Evolutionary conservation across 2,797 vertebrate species (phyloP).

Genomic region (Acomys russatus): DNA sequence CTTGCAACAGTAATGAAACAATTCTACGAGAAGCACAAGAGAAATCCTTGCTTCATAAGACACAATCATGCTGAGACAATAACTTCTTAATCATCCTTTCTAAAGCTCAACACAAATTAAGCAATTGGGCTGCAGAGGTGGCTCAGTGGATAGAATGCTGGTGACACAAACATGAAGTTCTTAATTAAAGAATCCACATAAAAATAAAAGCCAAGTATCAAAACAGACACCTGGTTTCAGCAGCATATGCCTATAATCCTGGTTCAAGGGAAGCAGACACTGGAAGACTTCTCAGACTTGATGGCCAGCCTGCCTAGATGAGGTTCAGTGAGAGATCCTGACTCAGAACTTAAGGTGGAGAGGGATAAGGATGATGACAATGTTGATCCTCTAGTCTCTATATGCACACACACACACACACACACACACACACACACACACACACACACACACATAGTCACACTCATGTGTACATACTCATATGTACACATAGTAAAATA

Average conservation of each 20-base stretch:
- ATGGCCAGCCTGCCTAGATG: background rate
- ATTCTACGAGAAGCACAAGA: background rate
- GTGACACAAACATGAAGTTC: too few species aligned
- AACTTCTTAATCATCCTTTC: background rate
- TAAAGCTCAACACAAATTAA: background rate
- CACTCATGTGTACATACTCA: too few species aligned
- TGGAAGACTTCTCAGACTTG: background rate
- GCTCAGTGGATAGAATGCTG: background rate
- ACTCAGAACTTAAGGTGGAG: background rate
- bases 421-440: background rate
- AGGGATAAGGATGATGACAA: background rate
- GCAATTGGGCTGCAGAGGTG: background rate
- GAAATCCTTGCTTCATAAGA: slow-evolving; percentile 46
- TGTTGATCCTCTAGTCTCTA: background rate
- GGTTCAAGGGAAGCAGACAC: background rate
- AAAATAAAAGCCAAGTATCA: background rate
- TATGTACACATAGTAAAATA: background rate
- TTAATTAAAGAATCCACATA: background rate
- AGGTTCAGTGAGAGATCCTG: background rate
- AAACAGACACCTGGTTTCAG: background rate
- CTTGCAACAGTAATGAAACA: slow-evolving; percentile 3
- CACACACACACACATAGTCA: background rate
- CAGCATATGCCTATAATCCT: background rate
- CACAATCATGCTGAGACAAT: slow-evolving; percentile 42
- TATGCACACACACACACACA: background rate